Evolutionary conservation across 2,113 vertebrate genomes (phyloP).

Genomic region (Coptodon bakossiorum): DNA sequence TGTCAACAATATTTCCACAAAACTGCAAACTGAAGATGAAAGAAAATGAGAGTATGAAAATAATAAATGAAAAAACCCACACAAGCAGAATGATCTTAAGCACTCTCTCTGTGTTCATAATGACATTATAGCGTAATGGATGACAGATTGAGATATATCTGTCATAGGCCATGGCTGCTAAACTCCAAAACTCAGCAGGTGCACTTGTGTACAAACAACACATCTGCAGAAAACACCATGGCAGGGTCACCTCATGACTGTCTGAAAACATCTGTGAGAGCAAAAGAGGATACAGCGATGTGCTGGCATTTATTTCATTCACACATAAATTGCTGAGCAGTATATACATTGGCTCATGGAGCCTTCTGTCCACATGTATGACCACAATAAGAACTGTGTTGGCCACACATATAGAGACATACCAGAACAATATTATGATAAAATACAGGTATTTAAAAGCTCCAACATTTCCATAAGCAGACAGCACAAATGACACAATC

Average conservation of each 20-base stretch:
- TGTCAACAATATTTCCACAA: too few species aligned
- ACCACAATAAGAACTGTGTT: not conserved
- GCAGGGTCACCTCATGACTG: not conserved
- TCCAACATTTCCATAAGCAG: not conserved
- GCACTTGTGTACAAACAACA: not conserved
- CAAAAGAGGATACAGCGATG: not conserved
- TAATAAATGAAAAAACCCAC: not conserved
- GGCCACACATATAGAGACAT: not conserved
- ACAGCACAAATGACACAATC: not conserved
- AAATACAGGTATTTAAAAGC: not conserved
- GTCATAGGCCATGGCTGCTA: not conserved
- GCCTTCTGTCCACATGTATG: not conserved
- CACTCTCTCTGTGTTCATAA: not conserved
- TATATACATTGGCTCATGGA: not conserved
- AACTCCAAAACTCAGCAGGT: not conserved
- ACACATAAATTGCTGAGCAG: not conserved
- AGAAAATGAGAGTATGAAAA: too few species aligned
- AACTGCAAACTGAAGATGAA: too few species aligned
- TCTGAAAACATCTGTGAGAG: not conserved
- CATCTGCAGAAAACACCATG: not conserved
- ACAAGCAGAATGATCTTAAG: not conserved
- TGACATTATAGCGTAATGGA: not conserved
- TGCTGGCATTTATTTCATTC: not conserved
- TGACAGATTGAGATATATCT: not conserved
- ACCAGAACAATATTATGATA: not conserved